Base-by-base conservation (phyloP, 2,888 invertebrate species). In the Fabriciana adippe region DNA sequence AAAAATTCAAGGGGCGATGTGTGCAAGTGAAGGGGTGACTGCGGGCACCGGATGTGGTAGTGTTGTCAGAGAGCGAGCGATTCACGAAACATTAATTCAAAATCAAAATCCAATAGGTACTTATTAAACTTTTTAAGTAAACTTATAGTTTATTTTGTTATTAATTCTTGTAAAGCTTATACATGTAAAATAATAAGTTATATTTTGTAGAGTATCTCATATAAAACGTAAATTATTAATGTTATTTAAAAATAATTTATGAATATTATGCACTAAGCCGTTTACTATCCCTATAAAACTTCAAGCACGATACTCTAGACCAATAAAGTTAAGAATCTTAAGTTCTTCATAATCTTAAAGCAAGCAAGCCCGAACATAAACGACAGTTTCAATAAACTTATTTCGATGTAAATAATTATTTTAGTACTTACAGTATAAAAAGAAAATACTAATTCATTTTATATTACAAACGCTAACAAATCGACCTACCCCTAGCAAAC, bases 1-100 rank as follows among this genome's bases (percentile, higher is more conserved):
- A 85, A 86, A 88, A 87, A 85, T 86, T 78, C 79, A 76, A 83
- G 81, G 76, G 79, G 78, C 74, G 81, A 77, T 77, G 78, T 79
- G 78, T 78, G 79, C 76, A 71, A 76, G 75, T 77, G 76, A 75
- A 75, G 71, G 73, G 73, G 74, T 73, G 75, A 78, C 76, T 79
- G 73, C 72, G 73, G 76, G 74, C 77, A 75, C 72, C 73, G 73
- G 74, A 71, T 64, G 62, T 71, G 65, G 72, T 63, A 64, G 64
- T 64, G 51, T 11, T 31, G 68, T 21, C 60, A 31, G 51, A 66
- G 18, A 53, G 21, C 51, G 48, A 70, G 73, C 72, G 70, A 55
- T 69, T 67, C 53, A 13, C 1, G 18, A 53, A 61, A 53, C 51
- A 61, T 61, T 61, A 41, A 53, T 18, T 11, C 1, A 0, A 16